Conservation (phyloP, 2,888 invertebrate species). For the Ditylenchus weischeri region DNA sequence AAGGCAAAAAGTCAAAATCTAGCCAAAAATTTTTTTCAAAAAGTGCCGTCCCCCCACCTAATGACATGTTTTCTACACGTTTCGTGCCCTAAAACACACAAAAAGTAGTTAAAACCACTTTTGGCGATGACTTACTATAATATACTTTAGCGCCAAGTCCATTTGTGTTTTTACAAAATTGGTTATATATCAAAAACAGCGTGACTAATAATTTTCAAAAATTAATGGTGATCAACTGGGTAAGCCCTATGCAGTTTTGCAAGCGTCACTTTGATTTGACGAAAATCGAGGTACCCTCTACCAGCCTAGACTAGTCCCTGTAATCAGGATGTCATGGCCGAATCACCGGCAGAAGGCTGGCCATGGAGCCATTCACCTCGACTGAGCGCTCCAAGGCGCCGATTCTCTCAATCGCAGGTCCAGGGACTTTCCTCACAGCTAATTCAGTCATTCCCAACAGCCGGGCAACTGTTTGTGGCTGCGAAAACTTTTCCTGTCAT, state of each 20-base stretch:
- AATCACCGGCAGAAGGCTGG: slow-evolving; percentile 4
- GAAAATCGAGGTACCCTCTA: slow-evolving; percentile 30
- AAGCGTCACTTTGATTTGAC: slow-evolving; percentile 37
- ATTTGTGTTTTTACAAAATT: too few relatives aligned
- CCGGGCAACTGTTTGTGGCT: slow-evolving; percentile 24
- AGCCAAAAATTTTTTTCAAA: too few relatives aligned
- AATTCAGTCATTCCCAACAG: slow-evolving; percentile 16
- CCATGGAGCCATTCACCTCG: slow-evolving; percentile 12
- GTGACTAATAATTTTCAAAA: background rate
- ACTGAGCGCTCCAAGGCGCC: slow-evolving; percentile 25
- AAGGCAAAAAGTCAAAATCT: too few relatives aligned
- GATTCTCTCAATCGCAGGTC: slow-evolving; percentile 39
- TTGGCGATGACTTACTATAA: too few relatives aligned
- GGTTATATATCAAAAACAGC: too few relatives aligned
- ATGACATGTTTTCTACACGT: too few relatives aligned
- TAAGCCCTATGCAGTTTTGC: slow-evolving; percentile 38
- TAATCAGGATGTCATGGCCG: slow-evolving; percentile 16
- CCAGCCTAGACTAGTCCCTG: background rate
- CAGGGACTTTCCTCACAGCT: slow-evolving; percentile 40
- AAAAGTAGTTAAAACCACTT: too few relatives aligned
- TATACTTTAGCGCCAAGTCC: too few relatives aligned
- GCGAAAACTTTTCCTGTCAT: slow-evolving; percentile 18
- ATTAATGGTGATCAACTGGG: slow-evolving; percentile 25
- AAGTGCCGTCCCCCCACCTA: too few relatives aligned
- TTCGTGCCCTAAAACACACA: too few relatives aligned